Base-by-base conservation (phyloP, 2,113 vertebrate genomes). In the Xiphias gladius region DNA sequence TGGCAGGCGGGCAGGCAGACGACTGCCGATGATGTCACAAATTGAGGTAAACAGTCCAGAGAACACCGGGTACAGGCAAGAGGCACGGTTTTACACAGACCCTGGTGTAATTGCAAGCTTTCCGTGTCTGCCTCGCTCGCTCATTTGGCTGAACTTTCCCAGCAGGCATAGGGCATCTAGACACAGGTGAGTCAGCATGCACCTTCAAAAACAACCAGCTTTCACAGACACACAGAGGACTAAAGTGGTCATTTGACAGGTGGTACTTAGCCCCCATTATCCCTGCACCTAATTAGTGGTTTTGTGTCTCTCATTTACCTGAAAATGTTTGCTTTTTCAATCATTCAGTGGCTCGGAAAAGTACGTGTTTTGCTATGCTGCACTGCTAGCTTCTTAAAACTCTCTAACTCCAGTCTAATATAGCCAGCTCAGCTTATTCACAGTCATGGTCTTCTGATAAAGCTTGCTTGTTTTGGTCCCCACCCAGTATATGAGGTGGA, bases 361-460 rank as follows among this genome's bases (percentile, higher is more conserved):
- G 87, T 92, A 85, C 90, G 79, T 73, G 91, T 91, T 94, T 78
- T 86, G 83, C 79, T 61, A 39, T 72, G 62, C 75, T 78, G 81
- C 85, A 46, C 41, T 39, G 75, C 69, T 68, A 70, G 22, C 66
- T 77, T 54, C 76, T 82, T 58, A 82, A 88, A 86, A 48, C 72
- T 80, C 68, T 71, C 37, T 32, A 85, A 84, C 73, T 78, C 73
- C 80, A 67, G 79, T 85, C 73, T 82, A 83, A 77, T 91, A 71
- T 55, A 87, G 91, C 90, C 76, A 67, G 81, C 80, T 93, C 90
- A 92, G 88, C 90, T 64, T 76, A 72, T 91, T 85, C 79, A 76
- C 85, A 83, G 75, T 82, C 86, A 88, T 59, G 82, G 91, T 90
- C 89, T 91, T 93, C 92, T 93, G 93, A 94, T 94, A 93, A 93